A percentile compares a stretch with the other conserved stretches of the same genome.
Evolutionary conservation across 2,888 invertebrate genomes (phyloP).

Genomic region (Crioceris asparagi): DNA sequence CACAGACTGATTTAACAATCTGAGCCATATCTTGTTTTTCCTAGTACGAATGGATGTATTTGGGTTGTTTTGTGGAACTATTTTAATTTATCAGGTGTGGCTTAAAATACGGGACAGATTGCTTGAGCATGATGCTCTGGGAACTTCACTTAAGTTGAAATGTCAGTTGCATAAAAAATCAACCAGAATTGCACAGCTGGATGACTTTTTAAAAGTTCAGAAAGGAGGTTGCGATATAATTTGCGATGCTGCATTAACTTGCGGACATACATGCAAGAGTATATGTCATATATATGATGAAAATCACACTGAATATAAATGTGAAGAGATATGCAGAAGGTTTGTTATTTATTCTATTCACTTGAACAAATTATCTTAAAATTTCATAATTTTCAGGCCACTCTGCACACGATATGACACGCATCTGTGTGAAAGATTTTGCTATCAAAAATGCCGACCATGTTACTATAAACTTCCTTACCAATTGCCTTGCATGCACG

Average conservation of each 20-base stretch:
- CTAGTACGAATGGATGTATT: no score
- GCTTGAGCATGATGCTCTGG: slow-evolving; percentile 43
- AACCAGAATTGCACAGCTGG: slow-evolving; percentile 12
- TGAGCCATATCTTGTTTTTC: no score
- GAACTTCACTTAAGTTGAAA: slow-evolving; percentile 39
- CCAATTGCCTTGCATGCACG: no score
- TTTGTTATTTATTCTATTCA: no score
- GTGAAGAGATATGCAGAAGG: slow-evolving; percentile 43
- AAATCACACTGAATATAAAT: slow-evolving; percentile 42
- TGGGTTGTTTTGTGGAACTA: no score
- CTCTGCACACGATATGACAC: no score
- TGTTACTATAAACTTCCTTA: no score
- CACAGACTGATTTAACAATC: no score
- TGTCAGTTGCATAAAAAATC: slow-evolving; percentile 43
- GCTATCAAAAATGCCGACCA: no score
- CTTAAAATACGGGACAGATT: slow-evolving; percentile 42
- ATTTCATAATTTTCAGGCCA: no score
- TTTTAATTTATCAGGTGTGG: slow-evolving; percentile 45
- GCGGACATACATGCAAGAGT: slow-evolving; percentile 52
- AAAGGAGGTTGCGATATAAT: slow-evolving; percentile 49
- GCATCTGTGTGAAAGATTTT: no score
- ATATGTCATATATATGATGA: slow-evolving; percentile 52
- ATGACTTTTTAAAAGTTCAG: slow-evolving; percentile 41
- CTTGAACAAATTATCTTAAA: no score
- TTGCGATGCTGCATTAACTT: slow-evolving; percentile 40